Base-by-base conservation (phyloP, 64 coral and sea anemone species). In the Exaiptasia diaphana region DNA sequence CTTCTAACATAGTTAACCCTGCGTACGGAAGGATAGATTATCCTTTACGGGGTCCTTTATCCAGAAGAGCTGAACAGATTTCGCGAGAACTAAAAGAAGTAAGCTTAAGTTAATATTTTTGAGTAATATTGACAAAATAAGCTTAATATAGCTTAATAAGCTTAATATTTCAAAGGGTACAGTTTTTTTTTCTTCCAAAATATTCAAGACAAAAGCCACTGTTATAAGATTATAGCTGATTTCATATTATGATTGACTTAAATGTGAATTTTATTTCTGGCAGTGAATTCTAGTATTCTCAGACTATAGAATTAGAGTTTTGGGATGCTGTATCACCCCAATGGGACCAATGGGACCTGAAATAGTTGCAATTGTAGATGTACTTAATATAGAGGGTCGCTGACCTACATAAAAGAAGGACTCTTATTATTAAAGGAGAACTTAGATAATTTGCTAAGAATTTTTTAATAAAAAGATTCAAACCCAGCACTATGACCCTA, bases 1-100 rank as follows among this genome's bases (percentile, higher is more conserved):
- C n/a, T n/a, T 59, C 36, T n/a, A 60, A 77, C 31, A 87, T 24
- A 34, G 64, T 87, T 4, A 87, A 78, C 31, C 84, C 73, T 27
- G 58, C 84, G 0, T 87, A 60, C 74, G 68, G 68, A 39, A 87
- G 84, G 42, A 60, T 78, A 15, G 71, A 87, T 33, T 87, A 87
- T 52, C 23, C 50, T 21, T 8, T 87, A 3, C 20, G 84, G 77
- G 84, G 84, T 49, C 75, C 71, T 53, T 63, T 87, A 2, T 28
- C 50, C 20, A 25, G 28, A 40, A 71, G 84, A 2, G 25, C 56
- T 4, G 3, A 37, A 21, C 58, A 77, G 41, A 87, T 87, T 38
- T 22, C 21, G 35, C 30, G 77, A 42, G 84, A 87, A 21, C 84
- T 87, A 6, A 30, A 40, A n/a, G 58, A 36, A 5, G 84, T 87